Base-by-base conservation (phyloP, 2,888 invertebrate genomes). In the Hemistola chrysoprasaria region DNA sequence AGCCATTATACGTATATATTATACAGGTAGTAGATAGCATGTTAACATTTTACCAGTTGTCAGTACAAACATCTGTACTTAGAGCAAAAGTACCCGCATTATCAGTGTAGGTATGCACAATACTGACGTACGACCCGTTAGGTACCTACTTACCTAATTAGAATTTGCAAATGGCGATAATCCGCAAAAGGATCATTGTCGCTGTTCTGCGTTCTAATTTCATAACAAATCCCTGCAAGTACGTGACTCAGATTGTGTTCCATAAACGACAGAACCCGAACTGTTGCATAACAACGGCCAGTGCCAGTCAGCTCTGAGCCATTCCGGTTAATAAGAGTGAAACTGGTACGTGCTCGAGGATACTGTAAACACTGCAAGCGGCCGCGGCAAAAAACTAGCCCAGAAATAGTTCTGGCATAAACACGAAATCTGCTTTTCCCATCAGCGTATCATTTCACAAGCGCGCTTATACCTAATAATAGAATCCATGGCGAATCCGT, bases 181-280 rank as follows among this genome's bases (percentile, higher is more conserved):
- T 84, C 83, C 75, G 71, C 71, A 74, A 77, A 82, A 77, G 78
- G 78, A 73, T 75, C 72, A 78, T 72, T 76, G 78, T 78, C 71
- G 75, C 68, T 71, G 73, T 62, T 62, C 62, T 65, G 76, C 77
- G 84, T 76, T 84, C 83, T 75, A 83, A 80, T 87, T 87, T 86
- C 86, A 85, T 85, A 87, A 87, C 87, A 86, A 87, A 85, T 84
- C 84, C 78, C 78, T 72, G 67, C 76, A 68, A 69, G 77, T 82
- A 82, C 85, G 83, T 87, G 86, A 87, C 80, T 87, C 86, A 87
- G 81, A 80, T 83, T 79, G 74, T 83, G 78, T 79, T 80, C 69
- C 62, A 63, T 68, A 67, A 75, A 74, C 76, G 70, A 75, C 74
- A 72, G 69, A 82, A 78, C 72, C 74, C 72, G 75, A 75, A 71